Evolutionary conservation across 2,888 invertebrate genomes (phyloP).

Genomic region (Macrosiphum euphorbiae): DNA sequence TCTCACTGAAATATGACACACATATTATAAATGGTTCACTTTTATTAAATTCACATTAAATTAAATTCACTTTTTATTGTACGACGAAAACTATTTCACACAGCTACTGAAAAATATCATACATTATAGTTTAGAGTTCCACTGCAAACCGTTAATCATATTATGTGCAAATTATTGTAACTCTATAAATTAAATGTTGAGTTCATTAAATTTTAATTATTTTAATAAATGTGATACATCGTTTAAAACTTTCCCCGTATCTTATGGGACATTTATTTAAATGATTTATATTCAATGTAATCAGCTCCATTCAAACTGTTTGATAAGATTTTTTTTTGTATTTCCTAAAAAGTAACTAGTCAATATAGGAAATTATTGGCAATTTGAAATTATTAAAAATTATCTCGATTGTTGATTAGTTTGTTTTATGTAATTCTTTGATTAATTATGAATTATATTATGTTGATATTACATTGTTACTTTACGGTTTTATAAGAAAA

Average conservation of each 20-base stretch:
- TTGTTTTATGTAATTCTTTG: not conserved
- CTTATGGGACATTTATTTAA: not conserved
- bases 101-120: no score
- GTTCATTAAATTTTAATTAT: not conserved
- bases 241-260: not conserved
- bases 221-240: not conserved
- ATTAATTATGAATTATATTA: not conserved
- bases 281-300: not conserved
- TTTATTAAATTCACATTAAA: no score
- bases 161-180: not conserved
- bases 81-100: no score
- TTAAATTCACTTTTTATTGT: no score
- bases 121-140: no score
- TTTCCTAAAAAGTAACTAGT: not conserved
- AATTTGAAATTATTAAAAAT: not conserved
- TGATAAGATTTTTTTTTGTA: not conserved
- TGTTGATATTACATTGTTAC: no score
- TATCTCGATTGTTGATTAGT: not conserved
- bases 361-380: not conserved
- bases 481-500: not conserved
- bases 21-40: not conserved
- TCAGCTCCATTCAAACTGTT: not conserved
- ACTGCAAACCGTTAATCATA: no score
- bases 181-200: not conserved
- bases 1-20: not conserved